These are phyloP conservation scores for Chironomus tepperi DNA, from an alignment of 1,140 invertebrate genomes.

Conservation along the genomic window DNA sequence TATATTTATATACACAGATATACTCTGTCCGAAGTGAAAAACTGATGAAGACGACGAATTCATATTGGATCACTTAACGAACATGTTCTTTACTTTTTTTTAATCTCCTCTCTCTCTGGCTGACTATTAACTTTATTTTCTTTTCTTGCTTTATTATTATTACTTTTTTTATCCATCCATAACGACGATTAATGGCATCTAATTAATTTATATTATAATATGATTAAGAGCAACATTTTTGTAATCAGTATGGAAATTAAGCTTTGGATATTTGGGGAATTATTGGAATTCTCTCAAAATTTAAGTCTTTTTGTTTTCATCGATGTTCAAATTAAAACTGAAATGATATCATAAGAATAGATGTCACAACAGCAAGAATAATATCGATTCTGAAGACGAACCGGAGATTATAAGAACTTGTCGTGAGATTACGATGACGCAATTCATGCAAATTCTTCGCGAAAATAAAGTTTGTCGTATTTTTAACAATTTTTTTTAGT, in stretches of 20 bases:
- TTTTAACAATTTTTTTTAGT: too few relatives aligned
- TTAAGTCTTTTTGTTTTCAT: background rate
- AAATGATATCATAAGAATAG: background rate
- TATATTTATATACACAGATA: too few relatives aligned
- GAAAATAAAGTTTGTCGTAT: too few relatives aligned
- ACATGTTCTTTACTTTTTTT: conserved; percentile 6
- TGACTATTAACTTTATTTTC: too few relatives aligned
- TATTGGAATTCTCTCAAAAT: background rate
- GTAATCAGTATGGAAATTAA: conserved; percentile 24
- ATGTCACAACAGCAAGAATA: background rate
- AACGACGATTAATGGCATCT: conserved; percentile 16
- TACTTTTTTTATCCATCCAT: background rate
- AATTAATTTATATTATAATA: conserved; percentile 20
- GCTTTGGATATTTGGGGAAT: background rate
- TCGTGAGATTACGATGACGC: background rate
- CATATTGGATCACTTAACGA: conserved; percentile 21
- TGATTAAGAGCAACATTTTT: conserved; percentile 17
- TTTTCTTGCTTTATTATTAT: background rate
- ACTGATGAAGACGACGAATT: conserved; percentile 4
- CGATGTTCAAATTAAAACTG: background rate
- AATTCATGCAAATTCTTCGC: background rate
- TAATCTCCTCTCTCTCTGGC: background rate
- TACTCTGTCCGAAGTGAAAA: background rate
- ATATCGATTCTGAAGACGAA: background rate
- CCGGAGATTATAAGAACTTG: too few relatives aligned